Evolutionary conservation across 2,113 vertebrate genomes (phyloP), one percentile per base, ranked within the genome.

Genomic region (Protomyctophum bolini): DNA sequence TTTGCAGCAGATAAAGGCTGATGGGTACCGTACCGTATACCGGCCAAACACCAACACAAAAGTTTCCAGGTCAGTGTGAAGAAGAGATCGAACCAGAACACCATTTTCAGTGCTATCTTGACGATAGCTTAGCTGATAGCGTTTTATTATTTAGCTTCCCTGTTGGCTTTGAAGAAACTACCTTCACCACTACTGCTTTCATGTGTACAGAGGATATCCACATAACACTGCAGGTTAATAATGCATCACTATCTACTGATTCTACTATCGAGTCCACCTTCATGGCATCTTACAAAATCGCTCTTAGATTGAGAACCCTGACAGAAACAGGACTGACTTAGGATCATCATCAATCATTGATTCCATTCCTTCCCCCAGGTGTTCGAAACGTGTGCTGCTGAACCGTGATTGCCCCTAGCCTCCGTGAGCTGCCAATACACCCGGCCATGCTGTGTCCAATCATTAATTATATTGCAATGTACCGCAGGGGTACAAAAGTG

Each of bases 401-500:
- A 63, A 3, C 65, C 57, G 62, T 49, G 63, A 63, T 4, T 58
- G 11, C 51, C 61, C 62, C 4, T 54, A 48, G 56, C 56, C 56
- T 67, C 70, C 1, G 58, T 54, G 56, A 80, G 65, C 67, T 63
- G 61, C 57, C n/a, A 41, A 41, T 29, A 3, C 45, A 54, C 63
- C 57, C 14, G 56, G 48, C 47, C 56, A 41, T 75, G 55, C 71
- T 49, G 55, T 2, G 10, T 9, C 21, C 66, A 58, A 78, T 76
- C 75, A 29, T 33, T 28, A 33, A 50, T 15, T 52, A 8, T 9
- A 10, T 11, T 49, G n/a, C 10, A 15, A 12, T 61, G 55, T 54
- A 50, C 28, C 1, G 2, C 21, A 8, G 59, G 10, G 49, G 10
- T 66, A 61, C 6, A 41, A 76, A 75, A 33, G 54, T 68, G 52